phyloP scores from a whole-genome alignment of 1,140 invertebrate genomes.

The Megalopta genalis region DNA sequence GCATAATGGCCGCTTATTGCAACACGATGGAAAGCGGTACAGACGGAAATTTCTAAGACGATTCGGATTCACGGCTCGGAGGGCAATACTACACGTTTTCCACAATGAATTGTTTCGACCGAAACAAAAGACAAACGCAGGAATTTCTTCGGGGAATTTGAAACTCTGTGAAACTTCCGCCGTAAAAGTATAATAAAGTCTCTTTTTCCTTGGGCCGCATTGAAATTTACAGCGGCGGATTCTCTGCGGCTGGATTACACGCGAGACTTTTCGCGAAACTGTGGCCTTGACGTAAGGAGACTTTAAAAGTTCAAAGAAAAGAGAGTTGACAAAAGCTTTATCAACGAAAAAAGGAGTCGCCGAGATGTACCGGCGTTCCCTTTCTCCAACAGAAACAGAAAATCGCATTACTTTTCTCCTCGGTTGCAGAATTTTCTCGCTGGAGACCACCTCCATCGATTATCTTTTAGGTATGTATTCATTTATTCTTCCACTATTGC shows the following conservation, averaged over 20 bases:
- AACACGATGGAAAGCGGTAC: conserved; percentile 30
- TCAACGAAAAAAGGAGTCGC: too few species aligned
- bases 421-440: too few species aligned
- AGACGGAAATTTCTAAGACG: conserved; percentile 36
- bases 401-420: too few species aligned
- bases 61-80: conserved; percentile 7
- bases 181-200: conserved; percentile 15
- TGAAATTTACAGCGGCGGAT: conserved; percentile 5
- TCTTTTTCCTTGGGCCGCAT: not conserved
- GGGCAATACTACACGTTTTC: conserved; percentile 5
- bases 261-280: not conserved
- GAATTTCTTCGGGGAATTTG: not conserved
- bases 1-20: conserved; percentile 28
- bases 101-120: conserved; percentile 13
- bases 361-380: too few species aligned
- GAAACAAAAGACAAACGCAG: conserved; percentile 20
- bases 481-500: too few species aligned
- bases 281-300: not conserved
- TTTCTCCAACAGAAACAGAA: too few species aligned
- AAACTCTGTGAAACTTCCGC: conserved; percentile 8
- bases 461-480: too few species aligned
- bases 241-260: conserved; percentile 1
- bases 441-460: too few species aligned
- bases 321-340: too few species aligned
- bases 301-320: too few species aligned